Evolutionary conservation across 1,140 invertebrate genomes (phyloP).

Genomic region (Aphelinus certus): DNA sequence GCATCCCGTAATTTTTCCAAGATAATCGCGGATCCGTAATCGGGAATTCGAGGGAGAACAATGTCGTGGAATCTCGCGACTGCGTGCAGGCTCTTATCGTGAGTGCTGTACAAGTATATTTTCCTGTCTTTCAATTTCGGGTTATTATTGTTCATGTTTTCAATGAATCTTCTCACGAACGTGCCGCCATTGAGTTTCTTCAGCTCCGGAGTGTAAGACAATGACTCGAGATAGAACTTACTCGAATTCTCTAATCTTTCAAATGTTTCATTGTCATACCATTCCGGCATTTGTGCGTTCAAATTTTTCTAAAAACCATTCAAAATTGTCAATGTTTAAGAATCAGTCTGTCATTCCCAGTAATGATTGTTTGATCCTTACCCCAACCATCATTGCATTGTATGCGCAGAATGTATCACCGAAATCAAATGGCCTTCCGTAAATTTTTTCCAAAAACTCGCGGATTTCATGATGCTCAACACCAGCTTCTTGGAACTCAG

Average conservation of each 20-base stretch:
- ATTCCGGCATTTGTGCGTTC: neutral
- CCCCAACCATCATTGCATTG: neutral
- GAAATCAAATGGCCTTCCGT: neutral
- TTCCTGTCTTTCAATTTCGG: neutral
- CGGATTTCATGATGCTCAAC: neutral
- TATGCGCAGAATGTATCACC: neutral
- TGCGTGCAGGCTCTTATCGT: slow-evolving; percentile 19
- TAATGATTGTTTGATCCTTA: neutral
- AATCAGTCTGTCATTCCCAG: too few relatives aligned
- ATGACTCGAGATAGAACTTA: neutral
- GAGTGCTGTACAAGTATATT: slow-evolving; percentile 19
- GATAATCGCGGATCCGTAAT: slow-evolving; percentile 2
- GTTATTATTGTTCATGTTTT: slow-evolving; percentile 5
- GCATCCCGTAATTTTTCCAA: slow-evolving; percentile 10
- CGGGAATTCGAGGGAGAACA: neutral
- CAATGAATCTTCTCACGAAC: slow-evolving; percentile 1
- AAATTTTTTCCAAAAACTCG: neutral
- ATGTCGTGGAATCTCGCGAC: slow-evolving; percentile 2
- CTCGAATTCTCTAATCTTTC: neutral
- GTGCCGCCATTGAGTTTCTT: slow-evolving; percentile 15
- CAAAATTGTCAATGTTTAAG: neutral
- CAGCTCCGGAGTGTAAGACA: slow-evolving; percentile 2
- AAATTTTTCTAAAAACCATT: slow-evolving; percentile 7
- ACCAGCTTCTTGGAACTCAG: neutral
- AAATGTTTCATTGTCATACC: slow-evolving; percentile 10